These are phyloP conservation scores for Cossypha heuglini DNA, from an alignment of 2,797 vertebrate genomes.

Conservation along the genomic window DNA sequence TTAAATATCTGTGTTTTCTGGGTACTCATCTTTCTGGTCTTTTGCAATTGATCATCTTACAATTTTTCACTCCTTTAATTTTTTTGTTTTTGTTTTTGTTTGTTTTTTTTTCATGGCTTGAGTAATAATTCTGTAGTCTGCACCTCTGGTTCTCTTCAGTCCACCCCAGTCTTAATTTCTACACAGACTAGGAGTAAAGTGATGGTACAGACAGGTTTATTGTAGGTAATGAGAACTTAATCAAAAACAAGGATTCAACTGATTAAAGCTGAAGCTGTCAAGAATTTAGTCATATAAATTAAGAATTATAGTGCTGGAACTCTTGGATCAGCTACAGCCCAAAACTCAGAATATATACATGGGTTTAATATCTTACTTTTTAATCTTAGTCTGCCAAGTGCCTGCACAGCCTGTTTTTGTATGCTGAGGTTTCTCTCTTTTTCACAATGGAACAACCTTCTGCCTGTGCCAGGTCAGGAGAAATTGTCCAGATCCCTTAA, in stretches of 20 bases:
- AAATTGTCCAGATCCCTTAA: background rate
- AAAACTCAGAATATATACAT: background rate
- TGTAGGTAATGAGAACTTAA: background rate
- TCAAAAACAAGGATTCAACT: background rate
- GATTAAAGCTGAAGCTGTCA: background rate
- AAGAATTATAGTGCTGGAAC: background rate
- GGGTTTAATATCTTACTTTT: background rate
- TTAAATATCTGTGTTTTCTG: background rate
- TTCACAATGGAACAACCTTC: background rate
- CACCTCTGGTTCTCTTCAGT: background rate
- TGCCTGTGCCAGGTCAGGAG: background rate
- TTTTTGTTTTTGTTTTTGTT: too few species aligned
- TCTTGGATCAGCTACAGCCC: background rate
- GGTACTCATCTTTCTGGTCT: background rate
- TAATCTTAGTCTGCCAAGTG: background rate
- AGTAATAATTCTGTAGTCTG: background rate
- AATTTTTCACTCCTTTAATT: background rate
- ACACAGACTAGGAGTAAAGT: background rate
- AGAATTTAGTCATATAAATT: background rate
- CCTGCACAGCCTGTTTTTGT: background rate
- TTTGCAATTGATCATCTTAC: background rate
- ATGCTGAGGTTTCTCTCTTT: background rate
- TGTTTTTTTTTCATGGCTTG: background rate
- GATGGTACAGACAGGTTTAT: background rate
- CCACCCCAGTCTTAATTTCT: background rate